A percentile compares a stretch with the other conserved stretches of the same genome.
Conservation (phyloP, 2,113 vertebrate species). For the Danio rerio region GRCz12tu NC_133182.1:72041501-72042000, state of each 20-base stretch:
- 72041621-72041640: slow-evolving; percentile 31
- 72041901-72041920: no score
- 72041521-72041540: slow-evolving; percentile 47
- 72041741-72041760: no score
- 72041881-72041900: not conserved
- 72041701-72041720: slow-evolving; percentile 20
- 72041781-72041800: no score
- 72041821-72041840: no score
- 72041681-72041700: slow-evolving; percentile 59
- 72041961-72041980: no score
- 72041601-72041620: slow-evolving; percentile 37
- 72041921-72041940: no score
- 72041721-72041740: not conserved
- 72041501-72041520: slow-evolving; percentile 2
- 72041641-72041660: slow-evolving; percentile 34
- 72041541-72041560: slow-evolving; percentile 55
- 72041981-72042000: no score
- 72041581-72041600: slow-evolving; percentile 54
- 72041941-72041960: no score
- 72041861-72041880: no score
- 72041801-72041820: not conserved
- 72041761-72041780: not conserved
- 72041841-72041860: no score
- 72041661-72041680: slow-evolving; percentile 49
- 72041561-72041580: slow-evolving; percentile 41